A percentile compares a stretch with the other conserved stretches of the same genome.
These are phyloP conservation scores for Drosophila greeni DNA, from an alignment of 2,888 invertebrate genomes.

Conservation along the genomic window DNA sequence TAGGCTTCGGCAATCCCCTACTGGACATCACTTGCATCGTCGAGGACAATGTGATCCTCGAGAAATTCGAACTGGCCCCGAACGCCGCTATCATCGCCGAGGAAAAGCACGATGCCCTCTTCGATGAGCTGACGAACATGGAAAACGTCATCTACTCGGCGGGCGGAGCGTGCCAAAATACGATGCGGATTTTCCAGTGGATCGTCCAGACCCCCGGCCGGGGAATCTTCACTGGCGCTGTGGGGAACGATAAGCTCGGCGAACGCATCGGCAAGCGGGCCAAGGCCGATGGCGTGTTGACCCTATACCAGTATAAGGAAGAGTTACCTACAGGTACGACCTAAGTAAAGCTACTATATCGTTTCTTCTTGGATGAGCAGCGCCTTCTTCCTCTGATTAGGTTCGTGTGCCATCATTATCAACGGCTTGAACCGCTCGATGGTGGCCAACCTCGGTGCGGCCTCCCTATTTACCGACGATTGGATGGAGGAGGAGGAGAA, in stretches of 20 bases:
- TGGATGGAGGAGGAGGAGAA: constrained; percentile 50
- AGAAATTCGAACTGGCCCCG: constrained; percentile 50
- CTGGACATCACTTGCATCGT: constrained; percentile 53
- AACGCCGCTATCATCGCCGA: constrained; percentile 62
- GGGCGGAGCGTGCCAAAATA: constrained; percentile 64
- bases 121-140: constrained; percentile 53
- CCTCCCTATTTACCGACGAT: constrained; percentile 47
- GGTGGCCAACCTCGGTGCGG: constrained; percentile 63
- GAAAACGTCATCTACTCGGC: constrained; percentile 55
- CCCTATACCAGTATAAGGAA: constrained; percentile 47
- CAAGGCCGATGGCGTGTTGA: constrained; percentile 44
- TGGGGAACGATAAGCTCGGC: constrained; percentile 58
- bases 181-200: constrained; percentile 61
- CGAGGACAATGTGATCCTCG: constrained; percentile 50
- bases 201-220: constrained; percentile 48
- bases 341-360: background rate
- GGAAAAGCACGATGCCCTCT: constrained; percentile 51
- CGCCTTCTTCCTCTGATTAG: constrained; percentile 5
- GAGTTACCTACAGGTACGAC: constrained; percentile 42
- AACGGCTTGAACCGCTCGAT: constrained; percentile 47
- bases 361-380: too few species aligned
- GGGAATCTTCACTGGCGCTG: constrained; percentile 44
- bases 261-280: constrained; percentile 56
- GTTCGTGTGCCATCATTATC: constrained; percentile 60
- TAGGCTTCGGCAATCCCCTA: constrained; percentile 66